Base-by-base conservation (phyloP, 2,113 vertebrate species). In the Lepisosteus osseus region DNA sequence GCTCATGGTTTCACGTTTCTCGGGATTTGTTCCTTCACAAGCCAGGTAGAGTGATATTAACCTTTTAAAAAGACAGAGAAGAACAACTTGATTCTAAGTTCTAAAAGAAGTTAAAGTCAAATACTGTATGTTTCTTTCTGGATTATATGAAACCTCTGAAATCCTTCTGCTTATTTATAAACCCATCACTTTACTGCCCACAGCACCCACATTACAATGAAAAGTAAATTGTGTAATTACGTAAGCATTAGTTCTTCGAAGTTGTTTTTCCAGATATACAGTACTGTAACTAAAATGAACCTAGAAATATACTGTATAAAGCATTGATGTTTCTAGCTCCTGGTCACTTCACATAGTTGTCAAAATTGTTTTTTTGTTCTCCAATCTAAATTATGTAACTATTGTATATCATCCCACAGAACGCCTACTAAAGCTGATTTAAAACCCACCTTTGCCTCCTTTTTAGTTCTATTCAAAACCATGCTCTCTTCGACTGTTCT, bases 311-410 rank as follows among this genome's bases (percentile, higher is more conserved):
- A 87, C 79, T 51, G 47, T 51, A 87, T 82, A 78, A 83, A 80
- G 55, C 72, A 59, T 69, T 73, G 78, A 76, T 74, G 73, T 71
- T 78, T 75, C 74, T 77, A 70, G 82, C 85, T 85, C 78, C 71
- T 75, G 75, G 85, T 84, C 81, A 80, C 69, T 83, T 82, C 71
- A 78, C 71, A 77, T 84, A 82, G 81, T 89, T 87, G 79, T 84
- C 83, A 79, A 89, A 87, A 90, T 74, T 73, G 70, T 75, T 51
- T 51, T 44, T 43, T 41, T 41, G 62, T 12, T 54, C 47, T 70
- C 43, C 66, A 51, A 15, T 77, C 75, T 77, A 76, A 83, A 82
- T 92, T 90, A 89, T 85, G 77, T 90, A 92, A 93, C 76, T 76
- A 70, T 69, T 54, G 72, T 77, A 82, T 77, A 86, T 86, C 85